Conservation (phyloP, 2,797 vertebrate species). For the Anableps anableps region DNA sequence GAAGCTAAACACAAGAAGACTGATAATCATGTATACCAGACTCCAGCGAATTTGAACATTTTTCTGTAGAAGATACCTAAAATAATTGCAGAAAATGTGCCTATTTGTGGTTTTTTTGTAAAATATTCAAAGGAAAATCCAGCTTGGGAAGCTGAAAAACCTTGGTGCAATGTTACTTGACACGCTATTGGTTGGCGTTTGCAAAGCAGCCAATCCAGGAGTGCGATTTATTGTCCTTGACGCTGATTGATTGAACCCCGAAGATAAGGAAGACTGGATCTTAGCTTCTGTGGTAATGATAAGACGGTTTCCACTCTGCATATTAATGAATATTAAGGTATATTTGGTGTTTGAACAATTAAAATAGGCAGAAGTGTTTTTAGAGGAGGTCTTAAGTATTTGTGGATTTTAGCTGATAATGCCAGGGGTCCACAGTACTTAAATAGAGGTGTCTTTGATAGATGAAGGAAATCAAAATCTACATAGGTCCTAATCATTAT, state of each 20-base stretch:
- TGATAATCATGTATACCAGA: too few relatives aligned
- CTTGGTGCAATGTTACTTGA: not conserved
- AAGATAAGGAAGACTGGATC: not conserved
- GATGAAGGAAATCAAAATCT: too few relatives aligned
- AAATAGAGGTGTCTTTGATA: too few relatives aligned
- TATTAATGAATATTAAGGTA: not conserved
- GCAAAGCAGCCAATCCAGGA: not conserved
- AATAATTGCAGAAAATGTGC: too few relatives aligned
- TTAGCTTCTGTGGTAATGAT: not conserved
- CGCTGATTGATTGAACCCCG: not conserved
- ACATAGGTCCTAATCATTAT: too few relatives aligned
- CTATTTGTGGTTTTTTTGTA: not conserved
- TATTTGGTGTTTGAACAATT: not conserved
- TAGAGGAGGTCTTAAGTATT: too few relatives aligned
- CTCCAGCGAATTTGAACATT: too few relatives aligned
- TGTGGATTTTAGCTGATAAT: too few relatives aligned
- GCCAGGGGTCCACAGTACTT: too few relatives aligned
- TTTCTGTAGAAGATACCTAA: too few relatives aligned
- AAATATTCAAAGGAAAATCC: not conserved
- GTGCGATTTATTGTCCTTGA: not conserved
- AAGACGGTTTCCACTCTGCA: not conserved
- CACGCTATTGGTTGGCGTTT: not conserved
- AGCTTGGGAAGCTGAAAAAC: too few relatives aligned
- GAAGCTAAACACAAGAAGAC: too few relatives aligned
- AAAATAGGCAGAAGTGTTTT: not conserved